A percentile compares a stretch with the other conserved stretches of the same genome.
These are phyloP conservation scores for Aphodius granarius DNA, from an alignment of 2,888 invertebrate genomes.

Conservation along the genomic window DNA sequence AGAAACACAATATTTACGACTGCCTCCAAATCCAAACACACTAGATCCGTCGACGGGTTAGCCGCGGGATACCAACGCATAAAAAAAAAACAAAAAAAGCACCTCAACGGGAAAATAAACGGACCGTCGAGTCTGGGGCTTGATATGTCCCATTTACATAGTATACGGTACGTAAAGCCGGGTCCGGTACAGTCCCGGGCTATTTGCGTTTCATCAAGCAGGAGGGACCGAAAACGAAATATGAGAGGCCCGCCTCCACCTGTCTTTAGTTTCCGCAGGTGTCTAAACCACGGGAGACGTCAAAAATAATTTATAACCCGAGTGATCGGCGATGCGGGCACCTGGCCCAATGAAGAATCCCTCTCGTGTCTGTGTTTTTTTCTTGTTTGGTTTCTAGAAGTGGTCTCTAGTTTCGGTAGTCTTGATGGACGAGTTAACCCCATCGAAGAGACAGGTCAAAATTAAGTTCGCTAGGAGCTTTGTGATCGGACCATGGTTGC, in stretches of 20 bases:
- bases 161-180: neutral
- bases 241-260: constrained; percentile 20
- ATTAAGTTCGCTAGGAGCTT: neutral
- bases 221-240: neutral
- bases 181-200: neutral
- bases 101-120: neutral
- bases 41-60: neutral
- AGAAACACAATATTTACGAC: neutral
- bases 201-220: neutral
- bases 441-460: neutral
- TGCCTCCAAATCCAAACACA: neutral
- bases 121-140: neutral
- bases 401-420: neutral
- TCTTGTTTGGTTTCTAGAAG: neutral
- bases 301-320: constrained; percentile 35
- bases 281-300: constrained; percentile 27
- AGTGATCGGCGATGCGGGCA: constrained; percentile 21
- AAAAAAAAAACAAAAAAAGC: neutral
- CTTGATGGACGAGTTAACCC: neutral
- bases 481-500: neutral
- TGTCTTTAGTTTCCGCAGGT: constrained; percentile 30
- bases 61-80: neutral
- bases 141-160: neutral
- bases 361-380: neutral
- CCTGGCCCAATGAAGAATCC: neutral